Conservation (phyloP, 2,797 vertebrate species). For the Falco cherrug region DNA sequence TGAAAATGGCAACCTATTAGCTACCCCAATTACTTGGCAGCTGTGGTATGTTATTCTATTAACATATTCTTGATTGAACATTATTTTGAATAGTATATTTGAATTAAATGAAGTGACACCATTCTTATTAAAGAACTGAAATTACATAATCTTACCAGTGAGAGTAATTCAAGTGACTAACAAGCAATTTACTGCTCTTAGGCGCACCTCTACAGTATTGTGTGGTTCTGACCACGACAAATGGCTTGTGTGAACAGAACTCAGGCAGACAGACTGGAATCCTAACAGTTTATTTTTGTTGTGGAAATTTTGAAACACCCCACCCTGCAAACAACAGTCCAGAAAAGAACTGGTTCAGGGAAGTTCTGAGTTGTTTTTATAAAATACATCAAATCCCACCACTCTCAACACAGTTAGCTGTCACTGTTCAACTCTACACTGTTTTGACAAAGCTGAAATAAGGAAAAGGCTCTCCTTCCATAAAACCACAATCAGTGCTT, state of each 20-base stretch:
- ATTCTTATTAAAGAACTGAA: background rate
- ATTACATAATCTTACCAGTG: background rate
- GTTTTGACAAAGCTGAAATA: background rate
- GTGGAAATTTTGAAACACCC: background rate
- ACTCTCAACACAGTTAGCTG: background rate
- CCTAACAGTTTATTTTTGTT: background rate
- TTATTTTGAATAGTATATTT: no score
- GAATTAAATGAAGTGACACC: background rate
- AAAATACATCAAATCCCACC: background rate
- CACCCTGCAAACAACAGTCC: background rate
- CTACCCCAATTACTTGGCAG: background rate
- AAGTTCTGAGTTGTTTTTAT: background rate
- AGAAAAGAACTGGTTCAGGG: background rate
- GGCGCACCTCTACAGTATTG: background rate
- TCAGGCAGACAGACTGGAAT: background rate
- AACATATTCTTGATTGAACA: background rate
- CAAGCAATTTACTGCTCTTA: background rate
- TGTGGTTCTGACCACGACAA: background rate
- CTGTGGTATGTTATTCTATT: background rate
- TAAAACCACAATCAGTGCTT: background rate
- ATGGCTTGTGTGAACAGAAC: background rate
- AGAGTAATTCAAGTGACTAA: background rate
- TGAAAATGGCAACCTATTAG: background rate
- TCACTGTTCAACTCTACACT: background rate
- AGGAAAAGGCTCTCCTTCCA: background rate